Percentiles rank a stretch among this genome's conserved stretches.
phyloP scores from a whole-genome alignment of 2,113 vertebrate genomes.

The Nanorana parkeri region DNA sequence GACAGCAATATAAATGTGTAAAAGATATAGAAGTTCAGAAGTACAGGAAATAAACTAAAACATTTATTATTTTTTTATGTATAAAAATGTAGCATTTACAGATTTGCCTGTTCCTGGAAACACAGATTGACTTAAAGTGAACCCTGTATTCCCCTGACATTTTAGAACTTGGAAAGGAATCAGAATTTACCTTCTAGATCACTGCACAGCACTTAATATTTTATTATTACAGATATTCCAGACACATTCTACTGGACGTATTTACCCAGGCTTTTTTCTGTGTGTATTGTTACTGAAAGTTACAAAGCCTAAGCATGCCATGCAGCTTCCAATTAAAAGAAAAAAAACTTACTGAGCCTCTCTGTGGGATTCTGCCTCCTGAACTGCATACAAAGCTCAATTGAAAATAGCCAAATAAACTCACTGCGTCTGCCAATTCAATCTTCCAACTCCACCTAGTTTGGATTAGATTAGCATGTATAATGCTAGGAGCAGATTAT shows the following conservation, averaged over 20 bases:
- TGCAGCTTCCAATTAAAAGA: not conserved
- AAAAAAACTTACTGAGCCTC: conserved; percentile 13
- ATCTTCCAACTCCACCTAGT: not conserved
- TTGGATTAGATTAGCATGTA: conserved; percentile 31
- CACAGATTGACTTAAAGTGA: not conserved
- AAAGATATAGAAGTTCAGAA: not conserved
- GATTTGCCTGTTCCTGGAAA: not conserved
- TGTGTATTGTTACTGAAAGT: not conserved
- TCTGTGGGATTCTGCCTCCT: not conserved
- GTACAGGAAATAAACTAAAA: not conserved
- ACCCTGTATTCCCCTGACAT: not conserved
- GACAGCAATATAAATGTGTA: not conserved
- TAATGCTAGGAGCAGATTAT: not conserved
- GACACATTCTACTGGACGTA: not conserved
- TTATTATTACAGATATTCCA: not conserved
- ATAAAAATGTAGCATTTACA: no score
- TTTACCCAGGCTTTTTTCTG: not conserved
- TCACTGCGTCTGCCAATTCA: conserved; percentile 17
- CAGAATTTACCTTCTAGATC: not conserved
- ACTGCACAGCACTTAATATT: not conserved
- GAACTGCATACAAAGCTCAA: not conserved
- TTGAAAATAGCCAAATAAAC: not conserved
- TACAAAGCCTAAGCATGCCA: not conserved
- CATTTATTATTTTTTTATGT: no score
- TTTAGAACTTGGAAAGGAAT: not conserved